Evolutionary conservation across 1,140 invertebrate species (phyloP), one percentile per base, ranked within the genome.

Genomic region (Drosophila nasuta): DNA sequence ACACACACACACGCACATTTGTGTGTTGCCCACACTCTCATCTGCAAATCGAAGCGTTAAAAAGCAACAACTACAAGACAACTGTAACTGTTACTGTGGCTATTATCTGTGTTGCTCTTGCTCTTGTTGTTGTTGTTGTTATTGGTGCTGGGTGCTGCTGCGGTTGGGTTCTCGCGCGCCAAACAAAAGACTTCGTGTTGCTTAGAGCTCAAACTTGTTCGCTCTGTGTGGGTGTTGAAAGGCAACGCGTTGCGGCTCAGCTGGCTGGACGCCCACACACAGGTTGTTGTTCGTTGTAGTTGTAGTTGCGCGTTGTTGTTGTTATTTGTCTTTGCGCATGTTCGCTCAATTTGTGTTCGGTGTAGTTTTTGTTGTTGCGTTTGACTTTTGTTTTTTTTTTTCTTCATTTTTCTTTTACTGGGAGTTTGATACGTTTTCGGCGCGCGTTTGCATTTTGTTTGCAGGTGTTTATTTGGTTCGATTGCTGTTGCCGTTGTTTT

Each of bases 141-240:
- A 46, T 7, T 70, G 3, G 3, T 38, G 30, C 1, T 64, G 30
- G 3, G 3, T 38, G 30, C 11, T 62, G 30, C 4, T 64, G 59
- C 25, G 46, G 13, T 46, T 71, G 56, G 5, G 63, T 60, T 78
- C 69, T 79, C 63, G 63, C 67, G 72, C 83, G 83, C 83, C 83
- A 88, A 88, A 89, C 85, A 88, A 88, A 88, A 88, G 85, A 89
- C 85, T 89, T 43, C 13, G 41, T 43, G n/a, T n/a, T 5, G 41
- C 41, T 88, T 57, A 63, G 70, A 71, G 78, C 68, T 59, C 85
- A 82, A 89, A 89, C 85, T 89, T 89, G 85, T 89, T 89, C 66
- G 86, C 41, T 59, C 81, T 67, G 85, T 60, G 85, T 89, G 85
- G 85, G 85, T 64, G 85, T 89, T 87, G 79, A 81, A 83, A 69